Evolutionary conservation across 2,113 vertebrate species (phyloP), one percentile per base, ranked within the genome.

Genomic region (Engystomops pustulosus): DNA sequence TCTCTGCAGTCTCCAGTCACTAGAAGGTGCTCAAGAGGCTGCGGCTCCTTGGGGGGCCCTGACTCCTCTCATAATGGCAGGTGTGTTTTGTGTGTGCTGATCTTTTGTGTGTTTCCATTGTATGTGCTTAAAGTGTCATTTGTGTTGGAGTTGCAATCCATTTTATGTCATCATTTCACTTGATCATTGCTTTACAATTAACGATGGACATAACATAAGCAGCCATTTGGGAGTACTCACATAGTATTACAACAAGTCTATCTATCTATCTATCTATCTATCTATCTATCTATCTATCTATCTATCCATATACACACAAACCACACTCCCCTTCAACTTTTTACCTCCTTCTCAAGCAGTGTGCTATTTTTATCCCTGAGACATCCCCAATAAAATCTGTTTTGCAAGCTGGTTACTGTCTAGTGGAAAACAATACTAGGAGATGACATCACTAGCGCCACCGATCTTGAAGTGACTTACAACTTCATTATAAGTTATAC

Each of bases 31-130:
- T 77, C 72, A 84, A 77, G 81, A 84, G 44, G 79, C 67, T 51
- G 79, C 7, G 47, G 79, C 79, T 80, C 67, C 78, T 67, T 80
- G 60, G 60, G 45, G 53, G 81, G 51, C 65, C 74, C 81, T 84
- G 58, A 58, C 60, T 84, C 72, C 58, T 84, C 80, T 77, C 81
- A 77, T 76, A 15, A 75, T 75, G 60, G 81, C 81, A 84, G 81
- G 81, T 84, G 71, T 84, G 81, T 84, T 77, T 53, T 77, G 72
- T 84, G 70, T 68, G 72, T 53, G 72, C 53, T 34, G 32, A 75
- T 58, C 32, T 38, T 27, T 10, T 83, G 70, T 65, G 55, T 67
- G 12, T 49, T 27, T 27, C 38, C 18, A 38, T 9, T 83, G 3
- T 27, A 41, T 79, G 76, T 41, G 77, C 27, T 3, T 11, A 17